Base-by-base conservation (phyloP, 2,797 vertebrate genomes). In the Melanotaenia trifasciata region DNA sequence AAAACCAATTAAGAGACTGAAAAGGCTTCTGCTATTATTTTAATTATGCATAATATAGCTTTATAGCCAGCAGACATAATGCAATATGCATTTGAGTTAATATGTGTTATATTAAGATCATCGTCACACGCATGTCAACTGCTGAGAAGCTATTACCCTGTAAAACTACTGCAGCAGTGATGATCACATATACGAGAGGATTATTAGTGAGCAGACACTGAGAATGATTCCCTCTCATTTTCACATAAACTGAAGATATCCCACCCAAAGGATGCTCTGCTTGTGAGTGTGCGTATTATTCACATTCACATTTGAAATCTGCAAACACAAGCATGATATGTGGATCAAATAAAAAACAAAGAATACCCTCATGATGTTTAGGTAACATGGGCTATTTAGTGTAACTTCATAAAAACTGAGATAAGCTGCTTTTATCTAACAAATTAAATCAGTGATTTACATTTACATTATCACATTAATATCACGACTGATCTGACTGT, bases 1-100 rank as follows among this genome's bases (percentile, higher is more conserved):
- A 40, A 28, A 74, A 69, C 79, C 78, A 68, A 84, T 84, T 68
- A 76, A 20, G 47, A 28, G 74, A 80, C 84, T 76, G 64, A 74
- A 78, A 80, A 32, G 62, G 53, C 80, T 74, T 53, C 59, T 9
- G 71, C 75, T 81, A 76, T 40, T 79, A 63, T 68, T 80, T 67
- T 72, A 69, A 78, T 83, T 59, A 84, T 62, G 57, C 10, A 28
- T 33, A 0, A 61, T 61, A 63, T 70, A 61, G 51, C 64, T 45
- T 51, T 58, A 54, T 67, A 43, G 74, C 75, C 61, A 69, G 69
- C 67, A 69, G 76, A 53, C 64, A 28, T 33, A 40, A 79, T 1
- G 61, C 50, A 70, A 64, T 51, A 61, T 26, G 77, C 11, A 75
- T 69, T 71, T 51, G 47, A 76, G 69, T 47, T 32, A 6, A 66